These are phyloP conservation scores for Cecropterus lyciades DNA, from an alignment of 1,140 invertebrate genomes.

Conservation along the genomic window DNA sequence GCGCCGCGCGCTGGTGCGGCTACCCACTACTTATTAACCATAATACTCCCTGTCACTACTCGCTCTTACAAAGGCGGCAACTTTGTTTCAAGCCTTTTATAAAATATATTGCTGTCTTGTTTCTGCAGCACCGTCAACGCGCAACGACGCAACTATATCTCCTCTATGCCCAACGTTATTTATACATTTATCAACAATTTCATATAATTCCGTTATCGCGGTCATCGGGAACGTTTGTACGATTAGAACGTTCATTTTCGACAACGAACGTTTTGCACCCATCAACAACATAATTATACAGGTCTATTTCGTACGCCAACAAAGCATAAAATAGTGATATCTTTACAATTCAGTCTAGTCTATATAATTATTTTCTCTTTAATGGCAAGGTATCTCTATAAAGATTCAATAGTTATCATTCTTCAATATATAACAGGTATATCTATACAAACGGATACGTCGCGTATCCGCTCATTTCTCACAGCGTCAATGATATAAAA, in stretches of 20 bases:
- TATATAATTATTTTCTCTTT: conserved; percentile 81
- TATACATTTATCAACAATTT: conserved; percentile 66
- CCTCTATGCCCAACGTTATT: conserved; percentile 58
- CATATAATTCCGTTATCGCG: conserved; percentile 65
- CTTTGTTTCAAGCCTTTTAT: conserved; percentile 28
- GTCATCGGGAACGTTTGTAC: conserved; percentile 66
- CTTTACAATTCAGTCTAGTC: conserved; percentile 83
- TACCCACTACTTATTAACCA: conserved; percentile 31
- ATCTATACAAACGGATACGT: conserved; percentile 78
- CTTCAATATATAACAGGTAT: conserved; percentile 82
- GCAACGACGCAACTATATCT: conserved; percentile 47
- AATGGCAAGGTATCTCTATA: conserved; percentile 84
- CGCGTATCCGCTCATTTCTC: conserved; percentile 72
- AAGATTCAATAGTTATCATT: conserved; percentile 81
- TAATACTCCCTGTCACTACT: conserved; percentile 31
- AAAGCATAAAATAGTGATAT: conserved; percentile 84
- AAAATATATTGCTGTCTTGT: conserved; percentile 35
- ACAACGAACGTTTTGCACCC: conserved; percentile 60
- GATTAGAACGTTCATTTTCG: conserved; percentile 55
- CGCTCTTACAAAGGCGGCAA: conserved; percentile 32
- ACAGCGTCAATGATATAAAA: conserved; percentile 84
- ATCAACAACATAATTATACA: conserved; percentile 62
- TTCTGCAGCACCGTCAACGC: conserved; percentile 40
- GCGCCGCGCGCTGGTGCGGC: conserved; percentile 11
- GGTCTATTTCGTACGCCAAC: conserved; percentile 77